These are phyloP conservation scores for Pyrocephalus nanus DNA, from an alignment of 2,797 vertebrate species.

Conservation along the genomic window DNA sequence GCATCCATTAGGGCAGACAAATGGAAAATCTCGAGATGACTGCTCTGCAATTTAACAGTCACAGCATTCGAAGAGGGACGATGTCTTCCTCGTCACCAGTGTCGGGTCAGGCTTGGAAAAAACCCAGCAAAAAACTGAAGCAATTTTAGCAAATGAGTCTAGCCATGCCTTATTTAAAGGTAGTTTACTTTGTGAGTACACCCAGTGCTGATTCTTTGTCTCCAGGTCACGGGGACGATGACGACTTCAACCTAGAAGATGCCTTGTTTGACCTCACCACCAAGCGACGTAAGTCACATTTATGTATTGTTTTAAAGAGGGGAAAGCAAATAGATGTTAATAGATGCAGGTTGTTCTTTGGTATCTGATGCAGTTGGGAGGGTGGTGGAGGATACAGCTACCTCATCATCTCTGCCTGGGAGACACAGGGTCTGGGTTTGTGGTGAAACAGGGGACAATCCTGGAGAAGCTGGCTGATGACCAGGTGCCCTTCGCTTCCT, in stretches of 20 bases:
- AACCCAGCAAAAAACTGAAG: not conserved
- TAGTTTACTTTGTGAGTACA: not conserved
- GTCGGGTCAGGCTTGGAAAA: slow-evolving; percentile 20
- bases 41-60: slow-evolving; percentile 44
- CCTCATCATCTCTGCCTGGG: not conserved
- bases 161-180: not conserved
- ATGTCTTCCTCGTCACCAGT: not conserved
- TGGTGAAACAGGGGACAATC: not conserved
- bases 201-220: slow-evolving; percentile 22
- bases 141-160: not conserved
- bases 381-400: not conserved
- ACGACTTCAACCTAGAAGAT: slow-evolving; percentile 71
- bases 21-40: slow-evolving; percentile 36
- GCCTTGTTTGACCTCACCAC: slow-evolving; percentile 67
- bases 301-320: not conserved
- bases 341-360: not conserved
- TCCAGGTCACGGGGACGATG: slow-evolving; percentile 62
- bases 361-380: not conserved
- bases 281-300: slow-evolving; percentile 75
- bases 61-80: not conserved
- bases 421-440: not conserved
- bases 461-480: not conserved
- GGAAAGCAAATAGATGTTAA: not conserved
- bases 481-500: not conserved
- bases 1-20: slow-evolving; percentile 36